phyloP scores from a whole-genome alignment of 2,888 invertebrate species.

The Plagodis dolabraria region DNA sequence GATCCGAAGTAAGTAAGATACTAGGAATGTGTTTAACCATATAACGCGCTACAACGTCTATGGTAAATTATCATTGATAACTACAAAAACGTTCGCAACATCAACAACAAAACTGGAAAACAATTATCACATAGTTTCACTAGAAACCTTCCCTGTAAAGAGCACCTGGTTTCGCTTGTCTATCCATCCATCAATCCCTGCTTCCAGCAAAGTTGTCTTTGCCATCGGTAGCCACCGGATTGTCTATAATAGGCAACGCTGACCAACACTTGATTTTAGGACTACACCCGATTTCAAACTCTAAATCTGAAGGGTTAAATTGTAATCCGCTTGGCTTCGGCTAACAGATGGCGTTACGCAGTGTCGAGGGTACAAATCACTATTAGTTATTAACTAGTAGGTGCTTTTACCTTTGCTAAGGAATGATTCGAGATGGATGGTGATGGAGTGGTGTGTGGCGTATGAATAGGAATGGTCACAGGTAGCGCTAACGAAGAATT shows the following conservation, averaged over 20 bases:
- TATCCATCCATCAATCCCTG: conserved; percentile 71
- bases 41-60: no score
- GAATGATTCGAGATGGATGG: conserved; percentile 39
- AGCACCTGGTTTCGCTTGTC: conserved; percentile 68
- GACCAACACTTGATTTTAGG: conserved; percentile 20
- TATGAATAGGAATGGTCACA: conserved; percentile 50
- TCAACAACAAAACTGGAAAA: conserved; percentile 34
- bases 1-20: neutral
- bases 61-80: neutral
- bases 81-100: conserved; percentile 8
- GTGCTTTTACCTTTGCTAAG: conserved; percentile 57
- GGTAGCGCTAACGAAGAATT: conserved; percentile 23
- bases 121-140: conserved; percentile 61
- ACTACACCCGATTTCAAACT: conserved; percentile 46
- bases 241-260: conserved; percentile 62
- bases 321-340: conserved; percentile 35
- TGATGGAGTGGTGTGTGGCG: conserved; percentile 44
- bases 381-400: conserved; percentile 63
- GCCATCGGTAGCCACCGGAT: conserved; percentile 61
- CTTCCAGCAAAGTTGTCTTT: conserved; percentile 62
- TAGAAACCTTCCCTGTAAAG: conserved; percentile 59
- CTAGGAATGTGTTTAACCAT: conserved; percentile 1
- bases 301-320: conserved; percentile 42
- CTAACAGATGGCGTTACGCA: conserved; percentile 53
- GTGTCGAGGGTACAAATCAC: conserved; percentile 64